Percentiles rank a stretch among this genome's conserved stretches.
These are phyloP conservation scores for Neodon shergylaensis DNA, from an alignment of 2,113 vertebrate genomes.

Conservation along the genomic window DNA sequence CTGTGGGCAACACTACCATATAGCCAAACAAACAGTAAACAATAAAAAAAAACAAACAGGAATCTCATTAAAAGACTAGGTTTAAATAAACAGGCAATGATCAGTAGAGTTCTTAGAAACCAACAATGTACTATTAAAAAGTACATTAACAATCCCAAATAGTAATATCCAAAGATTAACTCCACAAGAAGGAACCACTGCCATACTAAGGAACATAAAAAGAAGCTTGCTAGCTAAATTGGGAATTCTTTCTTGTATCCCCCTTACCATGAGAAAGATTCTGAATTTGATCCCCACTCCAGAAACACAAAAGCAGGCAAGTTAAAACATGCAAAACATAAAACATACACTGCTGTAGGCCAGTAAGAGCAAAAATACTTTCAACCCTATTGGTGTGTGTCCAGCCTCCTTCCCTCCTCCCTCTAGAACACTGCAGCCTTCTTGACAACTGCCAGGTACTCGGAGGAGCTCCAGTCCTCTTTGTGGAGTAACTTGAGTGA, in stretches of 20 bases:
- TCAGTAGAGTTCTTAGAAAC: neutral
- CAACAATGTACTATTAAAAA: neutral
- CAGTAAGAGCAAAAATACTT: neutral
- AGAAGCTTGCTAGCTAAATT: neutral
- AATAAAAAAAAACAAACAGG: neutral
- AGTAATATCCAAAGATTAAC: neutral
- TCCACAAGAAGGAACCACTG: neutral
- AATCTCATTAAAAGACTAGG: neutral
- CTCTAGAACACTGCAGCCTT: neutral
- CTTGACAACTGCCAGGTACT: neutral
- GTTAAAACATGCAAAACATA: neutral
- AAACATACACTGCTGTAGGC: neutral
- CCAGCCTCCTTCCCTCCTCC: neutral
- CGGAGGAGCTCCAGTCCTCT: neutral
- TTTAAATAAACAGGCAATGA: neutral
- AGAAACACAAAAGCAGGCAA: neutral
- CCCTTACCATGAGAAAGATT: neutral
- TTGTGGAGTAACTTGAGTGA: neutral
- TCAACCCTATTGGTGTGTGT: neutral
- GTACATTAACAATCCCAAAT: neutral
- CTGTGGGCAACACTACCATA: neutral
- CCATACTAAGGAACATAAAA: neutral
- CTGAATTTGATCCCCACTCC: neutral
- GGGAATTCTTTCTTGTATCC: neutral
- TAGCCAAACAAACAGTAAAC: constrained; percentile 10